phyloP scores from a whole-genome alignment of 2,113 vertebrate genomes.

The Carettochelys insculpta region DNA sequence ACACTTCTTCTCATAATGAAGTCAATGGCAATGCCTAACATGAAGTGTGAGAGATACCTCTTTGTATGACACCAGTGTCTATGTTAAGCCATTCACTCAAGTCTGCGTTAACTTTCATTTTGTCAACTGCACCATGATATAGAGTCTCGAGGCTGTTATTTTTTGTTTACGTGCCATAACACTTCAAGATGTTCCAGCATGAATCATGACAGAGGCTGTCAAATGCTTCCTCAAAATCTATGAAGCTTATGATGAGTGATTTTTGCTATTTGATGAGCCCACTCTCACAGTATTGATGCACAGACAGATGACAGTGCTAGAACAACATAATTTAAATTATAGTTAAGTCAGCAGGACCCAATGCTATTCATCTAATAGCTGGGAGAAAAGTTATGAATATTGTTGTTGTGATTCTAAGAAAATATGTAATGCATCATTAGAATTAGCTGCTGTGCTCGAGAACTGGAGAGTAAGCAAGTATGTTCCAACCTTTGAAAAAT shows the following conservation, averaged over 20 bases:
- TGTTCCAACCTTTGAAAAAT: neutral
- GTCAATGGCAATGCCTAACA: neutral
- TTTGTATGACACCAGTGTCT: neutral
- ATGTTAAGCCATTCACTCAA: neutral
- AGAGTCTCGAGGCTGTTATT: neutral
- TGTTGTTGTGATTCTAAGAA: neutral
- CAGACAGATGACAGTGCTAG: neutral
- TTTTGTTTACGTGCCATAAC: neutral
- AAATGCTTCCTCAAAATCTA: neutral
- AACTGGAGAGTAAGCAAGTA: neutral
- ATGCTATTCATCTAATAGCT: neutral
- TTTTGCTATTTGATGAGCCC: neutral
- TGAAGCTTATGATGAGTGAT: neutral
- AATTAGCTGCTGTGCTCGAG: neutral
- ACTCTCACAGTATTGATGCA: rapidly evolving
- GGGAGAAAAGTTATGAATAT: neutral
- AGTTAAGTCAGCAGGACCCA: neutral
- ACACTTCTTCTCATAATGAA: neutral
- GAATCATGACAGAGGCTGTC: neutral
- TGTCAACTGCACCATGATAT: neutral
- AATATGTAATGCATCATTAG: neutral
- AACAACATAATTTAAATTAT: neutral
- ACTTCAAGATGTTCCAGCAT: neutral
- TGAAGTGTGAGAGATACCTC: neutral
- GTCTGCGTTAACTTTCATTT: neutral